Evolutionary conservation across 2,888 invertebrate genomes (phyloP).

Genomic region (Metallyticus violacea): DNA sequence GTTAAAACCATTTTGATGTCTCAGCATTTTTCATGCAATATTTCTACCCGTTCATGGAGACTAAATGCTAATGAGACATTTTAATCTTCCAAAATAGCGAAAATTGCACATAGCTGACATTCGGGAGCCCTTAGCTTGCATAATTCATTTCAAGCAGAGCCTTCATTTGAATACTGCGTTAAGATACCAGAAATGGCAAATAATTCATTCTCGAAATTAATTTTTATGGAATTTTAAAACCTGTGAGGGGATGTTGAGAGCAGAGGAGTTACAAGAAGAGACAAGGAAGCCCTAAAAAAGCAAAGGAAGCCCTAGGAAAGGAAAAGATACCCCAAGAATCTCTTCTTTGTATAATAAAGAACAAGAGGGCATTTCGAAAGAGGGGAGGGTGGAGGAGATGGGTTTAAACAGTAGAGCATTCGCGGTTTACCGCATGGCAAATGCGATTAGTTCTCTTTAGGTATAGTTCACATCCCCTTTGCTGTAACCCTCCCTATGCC

Average conservation of each 20-base stretch:
- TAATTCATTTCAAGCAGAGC: not conserved
- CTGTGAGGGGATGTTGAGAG: not conserved
- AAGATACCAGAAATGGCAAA: not conserved
- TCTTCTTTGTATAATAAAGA: not conserved
- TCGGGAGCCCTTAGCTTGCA: not conserved
- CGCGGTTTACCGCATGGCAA: conserved; percentile 12
- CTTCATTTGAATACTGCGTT: not conserved
- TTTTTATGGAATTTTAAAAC: not conserved
- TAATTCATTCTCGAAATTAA: not conserved
- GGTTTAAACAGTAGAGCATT: not conserved
- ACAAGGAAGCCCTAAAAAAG: not conserved
- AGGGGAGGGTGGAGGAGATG: too few relatives aligned
- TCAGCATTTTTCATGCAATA: not conserved
- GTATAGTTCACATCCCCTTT: not conserved
- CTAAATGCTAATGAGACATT: not conserved
- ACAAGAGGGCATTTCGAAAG: too few relatives aligned
- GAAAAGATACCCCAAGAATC: not conserved
- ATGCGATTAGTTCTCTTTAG: conserved; percentile 9
- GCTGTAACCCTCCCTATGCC: not conserved
- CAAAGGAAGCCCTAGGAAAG: not conserved
- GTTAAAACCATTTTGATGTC: not conserved
- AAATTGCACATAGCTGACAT: not conserved
- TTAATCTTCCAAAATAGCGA: not conserved
- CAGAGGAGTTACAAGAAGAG: not conserved
- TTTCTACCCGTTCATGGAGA: not conserved